Base-by-base conservation (phyloP, 2,113 vertebrate species). In the Aplodontia rufa region DNA sequence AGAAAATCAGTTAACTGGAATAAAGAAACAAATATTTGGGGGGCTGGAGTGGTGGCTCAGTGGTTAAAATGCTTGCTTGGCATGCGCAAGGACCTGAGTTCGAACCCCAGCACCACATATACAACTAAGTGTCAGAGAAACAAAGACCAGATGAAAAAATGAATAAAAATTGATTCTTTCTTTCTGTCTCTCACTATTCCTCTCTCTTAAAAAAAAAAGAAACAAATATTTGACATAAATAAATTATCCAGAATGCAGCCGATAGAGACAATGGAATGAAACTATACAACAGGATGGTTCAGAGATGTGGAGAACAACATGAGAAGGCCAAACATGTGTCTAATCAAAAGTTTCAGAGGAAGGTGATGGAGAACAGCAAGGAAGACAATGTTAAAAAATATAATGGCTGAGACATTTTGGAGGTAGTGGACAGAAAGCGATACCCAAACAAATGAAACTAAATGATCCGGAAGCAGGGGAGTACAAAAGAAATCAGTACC, bases 11-110 rank as follows among this genome's bases (percentile, higher is more conserved):
- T 86, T 90, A 86, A 94, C 22, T 55, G 51, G 60, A 81, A 85
- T 96, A 90, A 97, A 76, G 37, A 81, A 62, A 75, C 45, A 86
- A 88, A 79, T 91, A 40, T 62, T 82, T 82, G 76, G n/a, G n/a
- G n/a, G n/a, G n/a, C n/a, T n/a, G n/a, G n/a, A n/a, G n/a, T n/a
- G n/a, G n/a, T n/a, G n/a, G n/a, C n/a, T n/a, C n/a, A n/a, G n/a
- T n/a, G n/a, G n/a, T n/a, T n/a, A n/a, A n/a, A n/a, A n/a, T n/a
- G n/a, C n/a, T n/a, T n/a, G n/a, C n/a, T n/a, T n/a, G n/a, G n/a
- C n/a, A n/a, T n/a, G n/a, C n/a, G n/a, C n/a, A n/a, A n/a, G n/a
- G n/a, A n/a, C n/a, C n/a, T n/a, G n/a, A n/a, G n/a, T n/a, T n/a
- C n/a, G n/a, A n/a, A n/a, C n/a, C n/a, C n/a, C n/a, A n/a, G n/a